Evolutionary conservation across 2,888 invertebrate species (phyloP), one percentile per base, ranked within the genome.

Genomic region (Scaeva pyrastri): DNA sequence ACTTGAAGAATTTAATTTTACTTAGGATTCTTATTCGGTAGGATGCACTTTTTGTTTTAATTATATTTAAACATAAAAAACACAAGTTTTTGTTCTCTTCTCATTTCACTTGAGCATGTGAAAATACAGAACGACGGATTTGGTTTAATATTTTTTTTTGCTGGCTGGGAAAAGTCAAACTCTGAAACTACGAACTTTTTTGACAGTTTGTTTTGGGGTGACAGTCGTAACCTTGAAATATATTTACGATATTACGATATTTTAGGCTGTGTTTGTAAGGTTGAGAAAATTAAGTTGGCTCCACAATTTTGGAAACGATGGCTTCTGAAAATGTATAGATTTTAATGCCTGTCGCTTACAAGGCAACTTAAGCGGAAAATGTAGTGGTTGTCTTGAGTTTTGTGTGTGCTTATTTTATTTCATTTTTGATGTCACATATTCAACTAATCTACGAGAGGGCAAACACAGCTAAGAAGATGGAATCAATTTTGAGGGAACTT

Each of bases 201-300:
- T 78, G 83, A 79, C 83, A 84, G 52, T 43, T 79, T 5, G 41
- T 21, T 60, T 60, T 60, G 14, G 2, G 21, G 0, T 84, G 83
- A 84, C 83, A 79, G 50, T 19, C 64, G 70, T 84, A 84, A 79
- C 83, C 83, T 84, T 84, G 74, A 84, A 45, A 19, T 21, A 36
- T 11, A 21, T 48, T 77, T 78, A 79, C 78, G 72, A 58, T 66
- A 45, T 73, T 78, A 41, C 68, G 62, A 68, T 73, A 58, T 50
- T 60, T n/a, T 1, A 4, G 73, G 55, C 2, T 12, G 39, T 36
- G 82, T 83, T 83, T 76, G 21, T 41, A 50, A 7, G 0, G 7
- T 16, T 1, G 6, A n/a, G 8, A 5, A 1, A n/a, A 0, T 60
- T 8, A 60, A 14, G 60, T 14, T 1, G 36, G 12, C 1, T 12